Evolutionary conservation across 2,113 vertebrate genomes (phyloP).

Genomic region (Tylochromis polylepis): DNA sequence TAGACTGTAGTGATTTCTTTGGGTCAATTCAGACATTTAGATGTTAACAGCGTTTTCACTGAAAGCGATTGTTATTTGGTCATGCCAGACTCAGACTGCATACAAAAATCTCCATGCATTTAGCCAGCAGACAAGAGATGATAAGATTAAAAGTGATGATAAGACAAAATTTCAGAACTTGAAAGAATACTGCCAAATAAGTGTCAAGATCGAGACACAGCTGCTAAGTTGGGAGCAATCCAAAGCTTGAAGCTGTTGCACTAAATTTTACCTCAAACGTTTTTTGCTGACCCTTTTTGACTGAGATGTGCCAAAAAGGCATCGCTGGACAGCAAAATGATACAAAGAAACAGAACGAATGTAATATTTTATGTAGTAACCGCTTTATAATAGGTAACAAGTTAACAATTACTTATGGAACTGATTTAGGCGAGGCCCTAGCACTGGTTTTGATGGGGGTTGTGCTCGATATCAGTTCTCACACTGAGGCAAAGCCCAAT

Average conservation of each 20-base stretch:
- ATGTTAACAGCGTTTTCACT: background rate
- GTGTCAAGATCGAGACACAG: background rate
- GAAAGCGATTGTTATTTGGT: background rate
- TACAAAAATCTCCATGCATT: background rate
- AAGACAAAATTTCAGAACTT: background rate
- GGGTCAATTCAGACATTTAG: background rate
- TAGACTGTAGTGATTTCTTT: background rate
- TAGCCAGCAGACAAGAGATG: background rate
- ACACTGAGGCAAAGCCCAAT: background rate
- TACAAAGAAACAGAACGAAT: background rate
- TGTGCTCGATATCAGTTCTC: background rate
- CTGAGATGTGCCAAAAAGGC: background rate
- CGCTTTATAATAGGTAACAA: background rate
- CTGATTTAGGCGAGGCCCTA: background rate
- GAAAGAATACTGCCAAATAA: background rate
- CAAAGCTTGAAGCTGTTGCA: background rate
- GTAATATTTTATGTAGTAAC: background rate
- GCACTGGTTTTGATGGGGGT: background rate
- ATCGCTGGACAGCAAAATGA: background rate
- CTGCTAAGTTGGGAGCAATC: background rate
- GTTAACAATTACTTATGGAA: background rate
- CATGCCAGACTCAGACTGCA: background rate
- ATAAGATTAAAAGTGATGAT: background rate
- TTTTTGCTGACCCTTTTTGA: background rate
- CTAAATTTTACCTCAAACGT: background rate